These are phyloP conservation scores for Cataglyphis hispanica DNA, from an alignment of 1,140 invertebrate genomes.

Conservation along the genomic window DNA sequence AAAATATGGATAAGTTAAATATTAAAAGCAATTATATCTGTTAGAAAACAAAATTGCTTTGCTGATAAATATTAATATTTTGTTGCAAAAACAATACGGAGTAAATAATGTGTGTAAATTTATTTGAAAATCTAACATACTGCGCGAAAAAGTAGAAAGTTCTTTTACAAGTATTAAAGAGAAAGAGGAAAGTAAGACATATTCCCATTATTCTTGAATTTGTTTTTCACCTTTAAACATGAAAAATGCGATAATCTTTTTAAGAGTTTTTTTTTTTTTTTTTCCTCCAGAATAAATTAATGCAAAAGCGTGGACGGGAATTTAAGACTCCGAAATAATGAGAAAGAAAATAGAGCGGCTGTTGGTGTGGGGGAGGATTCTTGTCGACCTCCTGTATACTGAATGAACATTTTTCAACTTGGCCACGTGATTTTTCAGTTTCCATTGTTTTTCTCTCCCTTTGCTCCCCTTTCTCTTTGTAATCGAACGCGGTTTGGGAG, in stretches of 20 bases:
- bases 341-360: constrained; percentile 42
- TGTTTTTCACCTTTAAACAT: constrained; percentile 6
- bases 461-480: constrained; percentile 1
- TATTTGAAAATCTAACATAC: not conserved
- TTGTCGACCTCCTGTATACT: constrained; percentile 26
- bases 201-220: constrained; percentile 32
- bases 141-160: not conserved
- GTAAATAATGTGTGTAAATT: not conserved
- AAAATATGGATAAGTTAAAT: constrained; percentile 6
- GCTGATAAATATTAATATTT: not conserved
- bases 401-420: constrained; percentile 53
- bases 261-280: constrained; percentile 26
- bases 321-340: constrained; percentile 27
- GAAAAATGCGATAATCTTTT: constrained; percentile 35
- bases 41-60: not conserved
- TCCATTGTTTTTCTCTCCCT: constrained; percentile 60
- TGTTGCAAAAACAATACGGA: not conserved
- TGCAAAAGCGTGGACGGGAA: constrained; percentile 7
- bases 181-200: not conserved
- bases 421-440: constrained; percentile 56
- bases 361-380: constrained; percentile 16
- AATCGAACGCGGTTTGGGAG: constrained; percentile 21
- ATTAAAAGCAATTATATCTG: constrained; percentile 18
- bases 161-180: not conserved
- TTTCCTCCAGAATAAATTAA: constrained; percentile 9